phyloP scores from a whole-genome alignment of 2,797 vertebrate genomes.

The Siniperca undulata region DNA sequence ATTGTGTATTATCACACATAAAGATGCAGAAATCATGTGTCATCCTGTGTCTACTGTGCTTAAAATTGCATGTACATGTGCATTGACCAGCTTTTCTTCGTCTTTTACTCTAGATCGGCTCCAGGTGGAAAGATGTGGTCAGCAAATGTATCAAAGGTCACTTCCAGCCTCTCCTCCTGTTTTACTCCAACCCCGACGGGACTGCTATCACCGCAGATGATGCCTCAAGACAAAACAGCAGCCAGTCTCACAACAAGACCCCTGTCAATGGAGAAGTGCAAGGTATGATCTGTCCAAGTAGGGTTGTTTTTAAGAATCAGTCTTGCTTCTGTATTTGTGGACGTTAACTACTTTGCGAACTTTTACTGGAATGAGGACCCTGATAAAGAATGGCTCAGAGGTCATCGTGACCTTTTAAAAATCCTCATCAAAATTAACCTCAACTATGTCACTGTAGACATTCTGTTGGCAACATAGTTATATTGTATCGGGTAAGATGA shows the following conservation, averaged over 20 bases:
- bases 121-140: slow-evolving; percentile 97
- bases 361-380: background rate
- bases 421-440: slow-evolving; percentile 6
- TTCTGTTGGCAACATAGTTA: background rate
- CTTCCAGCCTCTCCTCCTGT: slow-evolving; percentile 96
- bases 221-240: slow-evolving; percentile 84
- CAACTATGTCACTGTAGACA: background rate
- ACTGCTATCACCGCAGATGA: slow-evolving; percentile 91
- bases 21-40: background rate
- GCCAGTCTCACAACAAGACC: slow-evolving; percentile 85
- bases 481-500: background rate
- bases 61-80: background rate
- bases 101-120: slow-evolving; percentile 87
- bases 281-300: slow-evolving; percentile 79
- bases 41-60: background rate
- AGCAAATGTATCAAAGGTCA: slow-evolving; percentile 95
- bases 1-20: background rate
- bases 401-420: background rate
- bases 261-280: slow-evolving; percentile 82
- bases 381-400: background rate
- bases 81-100: slow-evolving; percentile 11
- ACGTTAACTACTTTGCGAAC: background rate
- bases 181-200: slow-evolving; percentile 95
- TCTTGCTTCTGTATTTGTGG: background rate
- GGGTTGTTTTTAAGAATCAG: background rate